Base-by-base conservation (phyloP, 2,113 vertebrate species). In the Hippocampus guttulatus region DNA sequence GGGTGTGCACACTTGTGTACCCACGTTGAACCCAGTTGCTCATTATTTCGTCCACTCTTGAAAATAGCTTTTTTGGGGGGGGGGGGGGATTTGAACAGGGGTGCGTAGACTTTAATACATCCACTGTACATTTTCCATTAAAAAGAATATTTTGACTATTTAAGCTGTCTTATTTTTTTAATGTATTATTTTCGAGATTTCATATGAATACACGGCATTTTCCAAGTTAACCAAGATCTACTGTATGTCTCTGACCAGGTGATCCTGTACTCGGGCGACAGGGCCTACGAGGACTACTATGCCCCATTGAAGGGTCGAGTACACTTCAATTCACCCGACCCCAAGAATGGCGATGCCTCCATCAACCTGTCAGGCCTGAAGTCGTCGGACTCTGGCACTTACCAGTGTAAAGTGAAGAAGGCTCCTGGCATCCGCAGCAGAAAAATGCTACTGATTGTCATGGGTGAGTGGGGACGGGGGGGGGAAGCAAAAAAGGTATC, bases 381-480 rank as follows among this genome's bases (percentile, higher is more conserved):
- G 72, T 78, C 94, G 6, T 72, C 92, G 0, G 97, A 99, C 83
- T 93, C 94, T 0, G 95, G 95, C 25, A 94, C 92, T 0, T 99
- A 97, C 63, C 95, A 97, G 75, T 98, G 97, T 86, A 98, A 96
- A 88, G 95, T 98, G 80, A 98, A 98, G 84, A 99, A 98, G 81
- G 92, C 92, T 65, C 97, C 97, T 0, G 96, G 95, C 25, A 89
- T 96, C 69, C 76, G 88, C 64, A 95, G 92, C 90, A 92, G 75
- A 78, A 97, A 96, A 86, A 87, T 95, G 70, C 87, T 89, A n/a
- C 92, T 99, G 43, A 92, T 81, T 3, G 97, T 99, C 80, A 94
- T 96, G 88, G 94, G 97, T 99, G 91, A 90, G 90, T 84, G 47
- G 47, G 47, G n/a, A n/a, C n/a, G n/a, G n/a, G n/a, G n/a, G n/a